phyloP scores from a whole-genome alignment of 2,113 vertebrate species.

The Acinonyx jubatus region DNA sequence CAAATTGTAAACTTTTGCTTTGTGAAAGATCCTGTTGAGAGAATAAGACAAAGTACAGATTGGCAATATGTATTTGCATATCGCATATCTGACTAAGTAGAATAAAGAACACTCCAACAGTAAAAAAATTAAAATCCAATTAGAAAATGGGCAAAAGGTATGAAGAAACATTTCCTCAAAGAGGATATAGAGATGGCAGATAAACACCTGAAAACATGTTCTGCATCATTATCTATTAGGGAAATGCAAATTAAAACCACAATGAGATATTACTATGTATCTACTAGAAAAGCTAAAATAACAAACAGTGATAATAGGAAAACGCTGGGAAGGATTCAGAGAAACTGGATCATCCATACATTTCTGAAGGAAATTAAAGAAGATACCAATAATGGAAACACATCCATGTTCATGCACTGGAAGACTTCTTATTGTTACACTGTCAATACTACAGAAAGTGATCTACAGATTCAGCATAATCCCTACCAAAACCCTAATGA shows the following conservation, averaged over 20 bases:
- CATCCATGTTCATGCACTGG: background rate
- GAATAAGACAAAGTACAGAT: background rate
- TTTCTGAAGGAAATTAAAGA: background rate
- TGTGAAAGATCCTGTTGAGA: background rate
- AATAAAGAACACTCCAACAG: background rate
- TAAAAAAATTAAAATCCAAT: background rate
- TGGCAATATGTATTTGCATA: background rate
- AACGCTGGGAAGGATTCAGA: background rate
- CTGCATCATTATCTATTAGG: background rate
- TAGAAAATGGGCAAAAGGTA: background rate
- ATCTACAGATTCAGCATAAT: background rate
- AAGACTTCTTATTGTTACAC: background rate
- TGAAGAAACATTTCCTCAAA: background rate
- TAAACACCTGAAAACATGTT: background rate
- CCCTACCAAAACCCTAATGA: background rate
- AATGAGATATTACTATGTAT: background rate
- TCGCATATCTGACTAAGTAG: background rate
- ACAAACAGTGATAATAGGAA: background rate
- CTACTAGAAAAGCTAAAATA: background rate
- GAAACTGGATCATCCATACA: background rate
- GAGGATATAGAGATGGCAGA: background rate
- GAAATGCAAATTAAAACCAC: slow-evolving; percentile 18
- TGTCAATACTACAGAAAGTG: background rate
- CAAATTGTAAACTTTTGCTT: background rate
- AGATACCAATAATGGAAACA: background rate